phyloP scores from a whole-genome alignment of 2,113 vertebrate genomes.

The Delphinapterus leucas region DNA sequence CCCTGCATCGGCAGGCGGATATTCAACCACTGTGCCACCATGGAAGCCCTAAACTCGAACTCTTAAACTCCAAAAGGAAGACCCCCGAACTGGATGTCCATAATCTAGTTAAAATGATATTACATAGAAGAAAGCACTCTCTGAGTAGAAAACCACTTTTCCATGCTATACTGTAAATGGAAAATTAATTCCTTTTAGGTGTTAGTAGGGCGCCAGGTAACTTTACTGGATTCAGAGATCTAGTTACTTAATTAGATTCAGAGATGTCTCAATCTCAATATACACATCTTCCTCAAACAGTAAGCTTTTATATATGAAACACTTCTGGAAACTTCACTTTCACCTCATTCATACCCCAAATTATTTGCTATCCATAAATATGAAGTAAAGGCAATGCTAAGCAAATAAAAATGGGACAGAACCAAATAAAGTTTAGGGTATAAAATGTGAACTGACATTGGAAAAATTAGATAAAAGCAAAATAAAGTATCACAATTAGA shows the following conservation, averaged over 20 bases:
- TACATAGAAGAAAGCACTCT: neutral
- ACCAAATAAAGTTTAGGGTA: neutral
- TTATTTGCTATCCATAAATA: neutral
- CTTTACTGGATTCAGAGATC: neutral
- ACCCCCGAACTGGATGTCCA: neutral
- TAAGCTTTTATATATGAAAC: neutral
- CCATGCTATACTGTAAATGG: neutral
- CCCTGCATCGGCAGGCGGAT: too few relatives aligned
- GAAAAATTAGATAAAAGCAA: neutral
- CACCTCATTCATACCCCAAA: neutral
- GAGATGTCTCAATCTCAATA: neutral
- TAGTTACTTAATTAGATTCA: neutral
- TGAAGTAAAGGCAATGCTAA: neutral
- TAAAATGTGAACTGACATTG: neutral
- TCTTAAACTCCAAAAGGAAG: neutral
- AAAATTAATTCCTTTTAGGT: neutral
- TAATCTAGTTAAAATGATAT: neutral
- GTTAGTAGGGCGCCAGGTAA: neutral
- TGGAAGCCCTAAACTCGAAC: neutral
- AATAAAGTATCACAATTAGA: neutral
- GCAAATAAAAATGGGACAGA: neutral
- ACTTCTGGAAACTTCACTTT: neutral
- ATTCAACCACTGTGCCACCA: too few relatives aligned
- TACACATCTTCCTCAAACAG: neutral
- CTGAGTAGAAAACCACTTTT: neutral